Evolutionary conservation across 1,140 invertebrate species (phyloP).

Genomic region (Drosophila miranda): DNA sequence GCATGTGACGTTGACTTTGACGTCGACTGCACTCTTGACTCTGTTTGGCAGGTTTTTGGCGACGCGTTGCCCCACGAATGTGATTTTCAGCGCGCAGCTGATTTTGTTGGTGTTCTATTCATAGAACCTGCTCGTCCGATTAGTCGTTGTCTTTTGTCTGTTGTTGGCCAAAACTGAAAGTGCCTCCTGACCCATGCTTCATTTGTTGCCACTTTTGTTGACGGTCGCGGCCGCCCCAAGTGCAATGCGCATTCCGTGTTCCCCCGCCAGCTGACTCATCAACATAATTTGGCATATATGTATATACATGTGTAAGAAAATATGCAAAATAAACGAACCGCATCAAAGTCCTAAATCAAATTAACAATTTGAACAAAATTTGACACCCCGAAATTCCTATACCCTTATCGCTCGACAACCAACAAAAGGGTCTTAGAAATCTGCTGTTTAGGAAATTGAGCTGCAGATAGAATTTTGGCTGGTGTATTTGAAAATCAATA

Average conservation of each 20-base stretch:
- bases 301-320: conserved; percentile 1
- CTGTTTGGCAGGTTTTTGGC: conserved; percentile 59
- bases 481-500: too few relatives aligned
- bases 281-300: conserved; percentile 32
- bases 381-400: too few relatives aligned
- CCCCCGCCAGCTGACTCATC: conserved; percentile 39
- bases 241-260: conserved; percentile 27
- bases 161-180: conserved; percentile 42
- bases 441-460: too few relatives aligned
- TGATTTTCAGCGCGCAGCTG: conserved; percentile 74
- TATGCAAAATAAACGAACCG: conserved; percentile 6
- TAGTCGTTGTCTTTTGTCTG: conserved; percentile 28
- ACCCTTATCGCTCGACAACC: too few relatives aligned
- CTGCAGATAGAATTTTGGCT: too few relatives aligned
- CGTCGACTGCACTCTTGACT: conserved; percentile 60
- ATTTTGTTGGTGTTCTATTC: conserved; percentile 74
- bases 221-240: conserved; percentile 32
- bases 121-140: conserved; percentile 34
- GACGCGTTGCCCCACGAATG: conserved; percentile 27
- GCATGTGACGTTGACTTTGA: conserved; percentile 31
- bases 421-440: too few relatives aligned
- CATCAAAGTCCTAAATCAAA: conserved; percentile 48
- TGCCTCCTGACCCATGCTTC: conserved; percentile 37
- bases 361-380: too few relatives aligned
- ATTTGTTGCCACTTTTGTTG: conserved; percentile 52